Evolutionary conservation across 2,797 vertebrate genomes (phyloP).

Genomic region (Alcedo quadribrachys): DNA sequence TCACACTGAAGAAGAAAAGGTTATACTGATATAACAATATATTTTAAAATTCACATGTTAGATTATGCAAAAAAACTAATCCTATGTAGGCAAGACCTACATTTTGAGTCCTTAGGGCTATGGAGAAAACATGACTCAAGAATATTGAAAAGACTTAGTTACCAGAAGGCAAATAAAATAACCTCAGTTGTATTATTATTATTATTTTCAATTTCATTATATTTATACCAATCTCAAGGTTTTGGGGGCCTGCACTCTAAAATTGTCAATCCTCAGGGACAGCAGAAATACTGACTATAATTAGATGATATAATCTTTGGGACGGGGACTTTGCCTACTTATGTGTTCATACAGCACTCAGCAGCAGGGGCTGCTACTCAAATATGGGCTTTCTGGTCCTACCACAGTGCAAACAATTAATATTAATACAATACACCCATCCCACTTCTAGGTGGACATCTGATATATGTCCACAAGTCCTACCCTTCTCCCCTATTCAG

Average conservation of each 20-base stretch:
- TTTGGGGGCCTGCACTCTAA: conserved; percentile 40
- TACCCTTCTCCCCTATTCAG: not conserved
- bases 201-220: not conserved
- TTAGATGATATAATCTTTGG: conserved; percentile 28
- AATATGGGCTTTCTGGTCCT: not conserved
- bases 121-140: conserved; percentile 6
- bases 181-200: not conserved
- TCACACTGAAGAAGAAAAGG: not conserved
- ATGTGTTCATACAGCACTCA: not conserved
- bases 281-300: conserved; percentile 14
- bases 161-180: conserved; percentile 66
- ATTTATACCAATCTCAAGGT: conserved; percentile 26
- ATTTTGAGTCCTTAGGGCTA: not conserved
- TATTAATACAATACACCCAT: not conserved
- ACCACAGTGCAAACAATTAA: not conserved
- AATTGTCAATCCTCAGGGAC: not conserved
- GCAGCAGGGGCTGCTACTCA: not conserved
- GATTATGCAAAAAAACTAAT: not conserved
- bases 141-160: conserved; percentile 22
- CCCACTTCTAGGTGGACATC: not conserved
- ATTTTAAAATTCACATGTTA: not conserved
- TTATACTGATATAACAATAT: not conserved
- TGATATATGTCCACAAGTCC: not conserved
- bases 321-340: not conserved
- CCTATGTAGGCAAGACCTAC: conserved; percentile 49